Evolutionary conservation across 2,888 invertebrate species (phyloP).

Genomic region (Drosophila borealis): DNA sequence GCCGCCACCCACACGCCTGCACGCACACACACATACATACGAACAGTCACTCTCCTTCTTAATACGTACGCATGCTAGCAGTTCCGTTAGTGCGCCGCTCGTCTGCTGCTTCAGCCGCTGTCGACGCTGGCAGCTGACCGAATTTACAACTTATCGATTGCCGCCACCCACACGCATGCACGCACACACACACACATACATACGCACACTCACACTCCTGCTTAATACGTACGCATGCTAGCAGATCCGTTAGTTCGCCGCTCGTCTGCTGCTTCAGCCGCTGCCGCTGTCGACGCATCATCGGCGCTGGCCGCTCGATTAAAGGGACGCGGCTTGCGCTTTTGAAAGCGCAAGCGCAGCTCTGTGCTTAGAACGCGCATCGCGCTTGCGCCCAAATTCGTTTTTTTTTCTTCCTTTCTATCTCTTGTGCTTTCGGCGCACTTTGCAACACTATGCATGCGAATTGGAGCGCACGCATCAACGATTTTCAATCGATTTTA

Average conservation of each 20-base stretch:
- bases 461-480: slow-evolving; percentile 58
- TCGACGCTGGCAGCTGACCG: slow-evolving; percentile 57
- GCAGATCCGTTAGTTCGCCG: slow-evolving; percentile 23
- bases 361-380: slow-evolving; percentile 78
- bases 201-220: slow-evolving; percentile 2
- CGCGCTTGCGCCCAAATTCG: slow-evolving; percentile 7
- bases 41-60: background rate
- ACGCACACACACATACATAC: background rate
- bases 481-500: slow-evolving; percentile 41
- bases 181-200: background rate
- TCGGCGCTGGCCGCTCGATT: slow-evolving; percentile 77
- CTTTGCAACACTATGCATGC: slow-evolving; percentile 20
- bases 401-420: background rate
- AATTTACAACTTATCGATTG: slow-evolving; percentile 32
- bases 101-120: slow-evolving; percentile 12
- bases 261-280: slow-evolving; percentile 14
- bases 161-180: slow-evolving; percentile 16
- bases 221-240: slow-evolving; percentile 44
- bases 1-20: slow-evolving; percentile 15
- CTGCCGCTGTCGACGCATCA: slow-evolving; percentile 54
- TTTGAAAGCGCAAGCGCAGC: slow-evolving; percentile 75
- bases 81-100: slow-evolving; percentile 25
- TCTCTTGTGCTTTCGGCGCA: background rate
- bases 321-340: slow-evolving; percentile 76
- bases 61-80: slow-evolving; percentile 44